Percentiles rank a stretch among this genome's conserved stretches.
These are phyloP conservation scores for Ferrisia virgata DNA, from an alignment of 2,888 invertebrate species.

Conservation along the genomic window DNA sequence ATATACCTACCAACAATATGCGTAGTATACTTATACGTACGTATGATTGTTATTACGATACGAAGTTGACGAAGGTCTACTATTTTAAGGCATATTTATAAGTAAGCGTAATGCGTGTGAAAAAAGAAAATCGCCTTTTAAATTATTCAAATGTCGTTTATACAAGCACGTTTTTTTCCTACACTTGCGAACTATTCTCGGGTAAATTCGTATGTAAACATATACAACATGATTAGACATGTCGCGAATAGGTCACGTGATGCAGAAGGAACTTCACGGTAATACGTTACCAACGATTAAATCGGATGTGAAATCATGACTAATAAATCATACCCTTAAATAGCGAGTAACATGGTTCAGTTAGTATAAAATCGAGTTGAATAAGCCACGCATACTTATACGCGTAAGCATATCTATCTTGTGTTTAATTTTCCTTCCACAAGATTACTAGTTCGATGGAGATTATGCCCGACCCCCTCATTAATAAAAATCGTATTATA, in stretches of 20 bases:
- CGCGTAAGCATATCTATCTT: no score
- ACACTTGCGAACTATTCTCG: not conserved
- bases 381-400: not conserved
- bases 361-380: not conserved
- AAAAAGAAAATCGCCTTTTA: not conserved
- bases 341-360: not conserved
- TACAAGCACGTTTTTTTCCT: not conserved
- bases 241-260: conserved; percentile 12
- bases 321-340: conserved; percentile 16
- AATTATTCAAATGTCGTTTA: not conserved
- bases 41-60: no score
- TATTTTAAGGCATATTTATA: no score
- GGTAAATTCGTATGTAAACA: not conserved
- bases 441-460: not conserved
- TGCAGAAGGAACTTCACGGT: not conserved
- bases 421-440: not conserved
- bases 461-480: not conserved
- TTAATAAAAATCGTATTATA: not conserved
- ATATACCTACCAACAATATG: no score
- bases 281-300: not conserved
- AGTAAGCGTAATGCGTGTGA: not conserved
- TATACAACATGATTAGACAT: conserved; percentile 2
- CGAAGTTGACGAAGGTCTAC: no score
- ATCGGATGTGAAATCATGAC: conserved; percentile 13
- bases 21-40: no score